Base-by-base conservation (phyloP, 2,113 vertebrate species). In the Pteropus alecto region DNA sequence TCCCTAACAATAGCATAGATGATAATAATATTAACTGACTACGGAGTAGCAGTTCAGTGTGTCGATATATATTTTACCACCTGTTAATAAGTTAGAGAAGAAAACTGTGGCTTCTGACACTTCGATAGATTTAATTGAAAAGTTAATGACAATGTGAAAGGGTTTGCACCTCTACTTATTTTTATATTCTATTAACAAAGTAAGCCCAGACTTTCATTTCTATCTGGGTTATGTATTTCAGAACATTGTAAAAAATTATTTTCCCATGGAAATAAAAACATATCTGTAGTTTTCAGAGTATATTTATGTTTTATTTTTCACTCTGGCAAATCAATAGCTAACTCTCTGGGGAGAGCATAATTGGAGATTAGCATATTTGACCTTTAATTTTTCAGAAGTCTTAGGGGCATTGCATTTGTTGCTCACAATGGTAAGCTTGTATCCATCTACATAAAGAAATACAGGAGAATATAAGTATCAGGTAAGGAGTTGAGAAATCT, bases 131-230 rank as follows among this genome's bases (percentile, higher is more conserved):
- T 58, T 82, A 73, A 56, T 86, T 95, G 46, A 58, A 73, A 63
- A 87, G 56, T 46, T 60, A 90, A 93, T 93, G 68, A 76, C 58
- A 87, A 60, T 16, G 14, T 94, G 71, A 38, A 88, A 74, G 41
- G 48, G 28, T 93, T 94, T 77, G 15, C 15, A 30, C 21, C 19
- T 92, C 61, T 82, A 7, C 65, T 87, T 90, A 78, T 71, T 96
- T 94, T 87, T 91, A 81, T 65, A 87, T 93, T 96, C 28, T 94
- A 65, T 85, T 97, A 97, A 70, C 79, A 89, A 88, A 85, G 77
- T 68, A 73, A 94, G 74, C 22, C 77, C 46, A 94, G 81, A 13
- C 81, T 90, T 93, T 94, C 85, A 88, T 96, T 97, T 97, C 85
- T n/a, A 63, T n/a, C 43, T 87, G 67, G 73, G 21, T 81, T 93